Conservation (phyloP, 2,888 invertebrate species). For the Meganola albula region DNA sequence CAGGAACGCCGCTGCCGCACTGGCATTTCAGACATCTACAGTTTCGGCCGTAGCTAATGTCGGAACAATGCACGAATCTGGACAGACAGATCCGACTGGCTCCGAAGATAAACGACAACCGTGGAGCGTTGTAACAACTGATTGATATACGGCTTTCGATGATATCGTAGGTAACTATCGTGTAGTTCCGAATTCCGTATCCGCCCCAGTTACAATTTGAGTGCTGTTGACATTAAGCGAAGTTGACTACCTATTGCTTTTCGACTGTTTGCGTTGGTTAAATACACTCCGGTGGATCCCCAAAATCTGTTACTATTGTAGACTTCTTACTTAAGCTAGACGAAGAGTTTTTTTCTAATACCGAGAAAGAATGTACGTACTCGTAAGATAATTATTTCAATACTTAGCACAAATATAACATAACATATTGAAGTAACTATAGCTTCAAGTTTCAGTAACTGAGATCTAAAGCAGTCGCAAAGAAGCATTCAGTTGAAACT, state of each 20-base stretch:
- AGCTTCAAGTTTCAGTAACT: too few species aligned
- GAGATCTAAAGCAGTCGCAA: conserved; percentile 30
- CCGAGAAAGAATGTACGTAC: too few species aligned
- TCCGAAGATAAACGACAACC: conserved; percentile 75
- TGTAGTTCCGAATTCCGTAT: conserved; percentile 62
- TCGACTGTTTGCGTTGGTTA: conserved; percentile 46
- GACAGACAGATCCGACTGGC: conserved; percentile 68
- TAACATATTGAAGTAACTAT: not conserved
- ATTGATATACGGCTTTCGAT: conserved; percentile 72
- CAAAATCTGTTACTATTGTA: too few species aligned
- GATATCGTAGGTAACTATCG: conserved; percentile 61
- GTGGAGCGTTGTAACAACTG: conserved; percentile 72
- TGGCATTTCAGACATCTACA: conserved; percentile 72
- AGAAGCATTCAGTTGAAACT: conserved; percentile 24
- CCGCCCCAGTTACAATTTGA: conserved; percentile 68
- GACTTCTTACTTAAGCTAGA: too few species aligned
- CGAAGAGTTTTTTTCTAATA: too few species aligned
- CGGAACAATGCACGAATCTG: conserved; percentile 75
- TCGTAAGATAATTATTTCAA: too few species aligned
- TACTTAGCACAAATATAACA: too few species aligned
- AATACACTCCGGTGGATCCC: conserved; percentile 30
- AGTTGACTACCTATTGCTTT: conserved; percentile 45
- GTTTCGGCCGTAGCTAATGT: conserved; percentile 67
- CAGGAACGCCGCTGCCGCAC: conserved; percentile 56
- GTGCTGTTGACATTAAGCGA: conserved; percentile 68